Conservation (phyloP, 35 echinoderm and acorn worm genomes). For the Amphiura filiformis region DNA sequence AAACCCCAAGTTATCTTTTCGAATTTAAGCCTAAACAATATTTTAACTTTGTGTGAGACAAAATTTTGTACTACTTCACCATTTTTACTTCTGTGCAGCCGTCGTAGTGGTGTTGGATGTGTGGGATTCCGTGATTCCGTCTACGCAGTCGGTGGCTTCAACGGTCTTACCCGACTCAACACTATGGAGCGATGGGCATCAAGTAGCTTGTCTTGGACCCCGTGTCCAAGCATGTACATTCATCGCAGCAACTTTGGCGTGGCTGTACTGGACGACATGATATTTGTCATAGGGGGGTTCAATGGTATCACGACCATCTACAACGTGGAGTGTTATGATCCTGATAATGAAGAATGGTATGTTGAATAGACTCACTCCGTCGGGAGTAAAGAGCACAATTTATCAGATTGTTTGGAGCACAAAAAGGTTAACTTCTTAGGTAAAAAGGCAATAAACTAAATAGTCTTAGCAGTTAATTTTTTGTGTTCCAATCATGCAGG, state of each 20-base stretch:
- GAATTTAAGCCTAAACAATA: no score
- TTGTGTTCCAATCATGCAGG: no score
- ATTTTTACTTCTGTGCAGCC: no score
- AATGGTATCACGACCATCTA: constrained; percentile 98
- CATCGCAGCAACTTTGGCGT: constrained; percentile 95
- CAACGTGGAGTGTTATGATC: constrained; percentile 96
- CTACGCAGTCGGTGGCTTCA: constrained; percentile 98
- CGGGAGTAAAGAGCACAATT: no score
- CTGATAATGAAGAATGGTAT: constrained; percentile 90
- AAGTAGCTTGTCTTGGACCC: constrained; percentile 54
- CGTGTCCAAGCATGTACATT: constrained; percentile 95
- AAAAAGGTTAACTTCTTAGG: no score
- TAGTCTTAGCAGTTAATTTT: no score
- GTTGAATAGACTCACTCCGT: no score
- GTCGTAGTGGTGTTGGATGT: constrained; percentile 54
- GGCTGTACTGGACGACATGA: constrained; percentile 93
- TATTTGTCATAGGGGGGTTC: constrained; percentile 98
- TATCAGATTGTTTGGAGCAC: no score
- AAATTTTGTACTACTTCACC: no score
- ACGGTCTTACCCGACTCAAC: constrained; percentile 86
- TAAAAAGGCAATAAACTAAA: no score
- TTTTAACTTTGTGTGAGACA: no score
- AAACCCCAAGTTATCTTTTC: no score
- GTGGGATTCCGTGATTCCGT: constrained; percentile 53
- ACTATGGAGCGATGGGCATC: constrained; percentile 81